Evolutionary conservation across 2,113 vertebrate genomes (phyloP).

Genomic region (Emydocephalus ijimae): DNA sequence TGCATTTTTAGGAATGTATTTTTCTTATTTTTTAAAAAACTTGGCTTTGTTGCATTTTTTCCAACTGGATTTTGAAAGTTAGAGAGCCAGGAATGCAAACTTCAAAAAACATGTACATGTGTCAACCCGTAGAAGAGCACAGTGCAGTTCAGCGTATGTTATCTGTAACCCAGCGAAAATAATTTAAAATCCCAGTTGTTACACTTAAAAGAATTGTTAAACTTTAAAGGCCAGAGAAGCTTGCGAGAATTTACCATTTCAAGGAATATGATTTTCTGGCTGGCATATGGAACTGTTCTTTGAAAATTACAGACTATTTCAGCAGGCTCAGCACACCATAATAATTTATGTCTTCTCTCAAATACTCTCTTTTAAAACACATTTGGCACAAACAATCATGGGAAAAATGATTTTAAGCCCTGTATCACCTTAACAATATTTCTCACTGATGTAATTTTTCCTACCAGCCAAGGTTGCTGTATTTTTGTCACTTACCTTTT

Average conservation of each 20-base stretch:
- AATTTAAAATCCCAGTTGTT: constrained; percentile 21
- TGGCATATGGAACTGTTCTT: constrained; percentile 8
- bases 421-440: constrained; percentile 5
- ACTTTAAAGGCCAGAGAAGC: constrained; percentile 8
- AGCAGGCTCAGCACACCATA: not conserved
- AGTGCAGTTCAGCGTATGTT: not conserved
- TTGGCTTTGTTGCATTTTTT: constrained; percentile 28
- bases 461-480: not conserved
- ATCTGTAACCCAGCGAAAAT: constrained; percentile 23
- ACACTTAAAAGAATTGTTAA: not conserved
- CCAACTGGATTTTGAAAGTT: constrained; percentile 26
- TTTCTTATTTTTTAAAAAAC: constrained; percentile 3
- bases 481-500: not conserved
- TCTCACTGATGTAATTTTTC: constrained; percentile 7
- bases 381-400: constrained; percentile 27
- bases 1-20: not conserved
- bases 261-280: not conserved
- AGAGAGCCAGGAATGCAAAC: not conserved
- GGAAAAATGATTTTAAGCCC: constrained; percentile 28
- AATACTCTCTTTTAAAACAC: constrained; percentile 7
- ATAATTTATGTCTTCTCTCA: not conserved
- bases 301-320: constrained; percentile 25
- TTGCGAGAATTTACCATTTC: not conserved
- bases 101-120: constrained; percentile 21
- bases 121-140: constrained; percentile 6